Evolutionary conservation across 2,797 vertebrate genomes (phyloP), one percentile per base, ranked within the genome.

Genomic region (Chaunax sp.): DNA sequence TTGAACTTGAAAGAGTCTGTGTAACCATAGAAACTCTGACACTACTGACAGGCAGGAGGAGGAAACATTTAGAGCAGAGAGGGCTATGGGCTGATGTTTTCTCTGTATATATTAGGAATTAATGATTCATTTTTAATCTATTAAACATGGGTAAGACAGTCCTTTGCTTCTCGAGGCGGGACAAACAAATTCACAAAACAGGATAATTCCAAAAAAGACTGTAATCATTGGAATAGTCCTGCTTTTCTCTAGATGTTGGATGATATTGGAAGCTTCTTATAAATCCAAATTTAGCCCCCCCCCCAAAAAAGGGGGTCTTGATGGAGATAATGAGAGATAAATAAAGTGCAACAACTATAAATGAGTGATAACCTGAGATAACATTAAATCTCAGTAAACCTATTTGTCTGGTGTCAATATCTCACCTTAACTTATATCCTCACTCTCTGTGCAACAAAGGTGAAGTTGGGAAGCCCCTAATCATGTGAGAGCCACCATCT

Each of bases 11-110:
- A 50, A 75, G 41, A 76, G 64, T 69, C 57, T 47, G 58, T 18
- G 83, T 84, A 76, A 86, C 89, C 83, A 90, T 82, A 52, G 87
- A 68, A 83, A 87, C 79, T 26, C 64, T 45, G 41, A 66, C 26
- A 4, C 18, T 44, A 64, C 68, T 59, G 57, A 57, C 45, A 74
- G n/a, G n/a, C n/a, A n/a, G n/a, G 45, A 38, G 62, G 49, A 79
- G 47, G 53, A 80, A 53, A 75, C 54, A 22, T 55, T 59, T 23
- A 28, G 54, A 68, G 64, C 37, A 23, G 37, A 51, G 44, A 41
- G 47, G 53, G 61, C 49, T 38, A 38, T 5, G 38, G 44, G 61
- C 74, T 59, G 56, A 59, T 35, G 53, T 16, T 69, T 83, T 80
- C 85, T 81, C 81, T 43, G 49, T 74, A 74, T 74, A 74, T 35